Evolutionary conservation across 1,140 invertebrate genomes (phyloP), one percentile per base, ranked within the genome.

Genomic region (Nasonia longicornis): DNA sequence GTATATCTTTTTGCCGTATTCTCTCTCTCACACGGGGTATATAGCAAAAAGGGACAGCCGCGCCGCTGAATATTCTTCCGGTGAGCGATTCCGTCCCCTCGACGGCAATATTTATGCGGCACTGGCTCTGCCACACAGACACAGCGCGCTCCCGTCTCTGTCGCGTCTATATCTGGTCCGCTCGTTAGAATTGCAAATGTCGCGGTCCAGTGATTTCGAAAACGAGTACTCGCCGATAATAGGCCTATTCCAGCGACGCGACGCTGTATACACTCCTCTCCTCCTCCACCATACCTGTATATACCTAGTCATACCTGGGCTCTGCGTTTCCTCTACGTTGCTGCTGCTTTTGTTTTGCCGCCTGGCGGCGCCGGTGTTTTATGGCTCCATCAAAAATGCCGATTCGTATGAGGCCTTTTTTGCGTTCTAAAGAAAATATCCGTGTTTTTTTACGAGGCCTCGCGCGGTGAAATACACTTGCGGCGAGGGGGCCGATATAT

Each of bases 181-280:
- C 84, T 83, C 86, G 84, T 89, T 84, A 85, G 88, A 88, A 89
- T 88, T 89, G 87, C 87, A 89, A 88, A 88, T 88, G 79, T 72
- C 77, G 69, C 22, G 38, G 58, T 81, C 83, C 77, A 83, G 84
- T 82, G 85, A 88, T 88, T 89, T 89, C 88, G 64, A 87, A 89
- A 89, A 88, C 87, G 86, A 87, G 84, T 84, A 86, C 86, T 87
- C 86, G 83, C 83, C 86, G 86, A 88, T 89, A 88, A 88, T 89
- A 86, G 86, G 76, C 83, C 82, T 79, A 70, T 78, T 74, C 78
- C 79, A 83, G 76, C 82, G 52, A 75, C 72, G 63, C 70, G 22
- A 26, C 64, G 64, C 6, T 58, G 4, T 58, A n/a, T 58, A n/a
- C 20, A 20, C 16, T 7, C 45, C 20, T 73, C 14, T 74, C 84